Evolutionary conservation across 2,888 invertebrate species (phyloP).

Genomic region (Boloria euphrosyne): DNA sequence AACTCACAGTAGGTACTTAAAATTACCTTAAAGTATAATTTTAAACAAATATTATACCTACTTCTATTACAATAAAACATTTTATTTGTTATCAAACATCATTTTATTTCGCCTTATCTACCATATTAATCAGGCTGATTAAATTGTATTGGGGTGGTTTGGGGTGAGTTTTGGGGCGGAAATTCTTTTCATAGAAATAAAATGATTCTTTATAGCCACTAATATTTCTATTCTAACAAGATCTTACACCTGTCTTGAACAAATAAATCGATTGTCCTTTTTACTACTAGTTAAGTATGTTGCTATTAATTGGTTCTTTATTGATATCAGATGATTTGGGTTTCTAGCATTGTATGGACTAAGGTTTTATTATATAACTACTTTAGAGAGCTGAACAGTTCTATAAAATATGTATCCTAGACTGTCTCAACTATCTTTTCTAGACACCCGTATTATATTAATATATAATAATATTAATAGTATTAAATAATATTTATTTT

Average conservation of each 20-base stretch:
- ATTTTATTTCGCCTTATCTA: constrained; percentile 46
- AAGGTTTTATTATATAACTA: too few species aligned
- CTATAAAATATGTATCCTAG: too few species aligned
- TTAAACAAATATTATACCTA: too few species aligned
- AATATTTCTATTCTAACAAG: constrained; percentile 40
- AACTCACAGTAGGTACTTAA: too few species aligned
- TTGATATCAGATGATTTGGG: constrained; percentile 12
- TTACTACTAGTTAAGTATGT: constrained; percentile 30
- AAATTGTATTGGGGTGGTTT: constrained; percentile 44
- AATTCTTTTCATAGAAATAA: constrained; percentile 35
- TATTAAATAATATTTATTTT: too few species aligned
- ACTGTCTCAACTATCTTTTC: too few species aligned
- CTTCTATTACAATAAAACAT: constrained; percentile 8
- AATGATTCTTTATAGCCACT: constrained; percentile 40
- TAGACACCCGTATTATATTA: too few species aligned
- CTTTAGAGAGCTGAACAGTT: too few species aligned
- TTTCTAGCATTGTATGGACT: too few species aligned
- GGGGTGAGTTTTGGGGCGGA: constrained; percentile 37
- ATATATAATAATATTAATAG: too few species aligned
- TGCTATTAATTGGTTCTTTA: constrained; percentile 34
- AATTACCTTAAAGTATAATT: too few species aligned
- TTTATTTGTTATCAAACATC: constrained; percentile 24
- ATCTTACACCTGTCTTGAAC: constrained; percentile 40
- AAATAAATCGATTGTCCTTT: constrained; percentile 38
- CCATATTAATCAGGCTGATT: constrained; percentile 56